Base-by-base conservation (phyloP, 2,797 vertebrate genomes). In the Sebastes elongatus region DNA sequence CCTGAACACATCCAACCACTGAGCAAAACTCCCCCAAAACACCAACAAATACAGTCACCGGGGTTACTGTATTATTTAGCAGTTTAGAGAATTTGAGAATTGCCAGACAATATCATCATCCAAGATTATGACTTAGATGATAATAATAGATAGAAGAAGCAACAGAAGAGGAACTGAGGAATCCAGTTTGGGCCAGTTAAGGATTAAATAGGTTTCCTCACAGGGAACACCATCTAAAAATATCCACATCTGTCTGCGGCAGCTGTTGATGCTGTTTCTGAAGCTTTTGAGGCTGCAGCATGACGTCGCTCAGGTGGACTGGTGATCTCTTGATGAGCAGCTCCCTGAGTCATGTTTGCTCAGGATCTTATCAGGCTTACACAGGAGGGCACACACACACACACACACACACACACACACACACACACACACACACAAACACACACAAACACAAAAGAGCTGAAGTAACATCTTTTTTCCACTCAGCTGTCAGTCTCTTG, bases 201-300 rank as follows among this genome's bases (percentile, higher is more conserved):
- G n/a, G n/a, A n/a, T n/a, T n/a, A n/a, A n/a, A n/a, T n/a, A n/a
- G n/a, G 85, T 81, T 91, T 87, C 74, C 81, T 86, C 33, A 38
- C 23, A 81, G 88, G 83, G 74, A 91, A 81, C 74, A 60, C 76
- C 46, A n/a, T 71, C 90, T 84, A 87, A 89, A 91, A 89, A 91
- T 84, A 92, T 28, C 35, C 33, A 20, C 67, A 66, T 84, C 82
- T 35, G 80, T 68, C 60, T 66, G 76, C 9, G 3, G 79, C 23
- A 57, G 76, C 75, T 30, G 71, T 22, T 76, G 77, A 81, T 35
- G 42, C 27, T 56, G 32, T 62, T 74, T 71, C 57, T 77, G 46
- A 74, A 67, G 77, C 66, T 68, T 80, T 60, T 57, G 77, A 86
- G 73, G 75, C 73, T 84, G 76, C 84, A 88, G 76, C 65, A 76